phyloP scores from a whole-genome alignment of 2,888 invertebrate genomes.

The Ecliptopera silaceata region DNA sequence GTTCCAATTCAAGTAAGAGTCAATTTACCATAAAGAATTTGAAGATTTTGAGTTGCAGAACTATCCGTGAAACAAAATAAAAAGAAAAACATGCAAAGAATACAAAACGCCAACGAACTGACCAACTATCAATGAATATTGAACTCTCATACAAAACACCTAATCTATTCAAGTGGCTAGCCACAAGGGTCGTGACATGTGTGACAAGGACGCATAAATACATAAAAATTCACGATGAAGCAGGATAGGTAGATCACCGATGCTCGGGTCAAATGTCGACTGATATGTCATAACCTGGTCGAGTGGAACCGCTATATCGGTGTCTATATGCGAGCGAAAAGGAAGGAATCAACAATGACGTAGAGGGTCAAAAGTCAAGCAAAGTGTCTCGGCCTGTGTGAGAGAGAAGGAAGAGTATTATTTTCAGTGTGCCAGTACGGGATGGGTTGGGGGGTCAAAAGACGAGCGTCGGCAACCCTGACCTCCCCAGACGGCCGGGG shows the following conservation, averaged over 20 bases:
- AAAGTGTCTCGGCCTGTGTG: conserved; percentile 78
- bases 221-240: conserved; percentile 54
- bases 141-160: conserved; percentile 77
- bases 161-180: conserved; percentile 82
- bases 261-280: conserved; percentile 77
- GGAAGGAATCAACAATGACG: conserved; percentile 74
- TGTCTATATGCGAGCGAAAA: conserved; percentile 50
- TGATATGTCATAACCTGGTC: conserved; percentile 82
- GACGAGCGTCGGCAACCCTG: conserved; percentile 80
- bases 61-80: neutral
- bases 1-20: no score
- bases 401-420: conserved; percentile 52
- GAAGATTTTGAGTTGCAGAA: no score
- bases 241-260: conserved; percentile 59
- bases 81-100: conserved; percentile 59
- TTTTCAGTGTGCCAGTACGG: conserved; percentile 49
- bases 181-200: conserved; percentile 74
- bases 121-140: conserved; percentile 76
- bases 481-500: conserved; percentile 72
- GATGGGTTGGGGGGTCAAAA: conserved; percentile 73
- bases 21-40: no score
- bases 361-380: conserved; percentile 80
- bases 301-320: conserved; percentile 61
- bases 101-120: conserved; percentile 74
- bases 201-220: conserved; percentile 62